Conservation (phyloP, 2,797 vertebrate species). For the Gorsachius magnificus region DNA sequence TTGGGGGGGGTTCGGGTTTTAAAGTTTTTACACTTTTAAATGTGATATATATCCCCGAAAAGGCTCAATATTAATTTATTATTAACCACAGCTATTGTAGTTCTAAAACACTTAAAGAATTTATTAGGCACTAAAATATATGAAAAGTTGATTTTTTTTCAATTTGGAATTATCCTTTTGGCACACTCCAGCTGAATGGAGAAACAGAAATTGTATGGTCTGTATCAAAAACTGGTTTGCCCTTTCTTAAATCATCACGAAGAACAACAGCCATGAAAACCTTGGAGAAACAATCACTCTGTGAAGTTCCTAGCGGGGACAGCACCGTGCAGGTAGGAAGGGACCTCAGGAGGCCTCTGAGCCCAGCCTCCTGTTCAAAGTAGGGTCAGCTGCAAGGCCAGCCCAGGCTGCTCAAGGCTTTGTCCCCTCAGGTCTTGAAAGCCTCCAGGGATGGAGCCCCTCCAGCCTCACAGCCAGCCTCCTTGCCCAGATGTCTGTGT, state of each 20-base stretch:
- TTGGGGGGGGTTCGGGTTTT: background rate
- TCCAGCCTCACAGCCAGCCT: background rate
- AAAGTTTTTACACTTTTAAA: background rate
- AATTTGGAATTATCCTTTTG: background rate
- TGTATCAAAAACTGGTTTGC: background rate
- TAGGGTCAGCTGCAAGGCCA: background rate
- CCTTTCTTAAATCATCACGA: background rate
- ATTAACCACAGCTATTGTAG: background rate
- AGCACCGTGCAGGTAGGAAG: background rate
- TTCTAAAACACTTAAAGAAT: background rate
- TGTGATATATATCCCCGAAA: background rate
- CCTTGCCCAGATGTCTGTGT: background rate
- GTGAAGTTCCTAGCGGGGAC: background rate
- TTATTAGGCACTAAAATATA: background rate
- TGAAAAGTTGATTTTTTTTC: background rate
- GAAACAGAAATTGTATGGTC: background rate
- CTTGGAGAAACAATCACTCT: background rate
- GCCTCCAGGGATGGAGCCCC: background rate
- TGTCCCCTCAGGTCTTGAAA: background rate
- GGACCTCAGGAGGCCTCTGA: background rate
- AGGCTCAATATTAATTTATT: background rate
- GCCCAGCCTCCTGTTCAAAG: background rate
- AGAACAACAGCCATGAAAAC: background rate
- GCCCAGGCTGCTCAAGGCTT: background rate
- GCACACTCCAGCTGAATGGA: background rate